Evolutionary conservation across 2,797 vertebrate species (phyloP).

Genomic region (Intellagama lesueurii): DNA sequence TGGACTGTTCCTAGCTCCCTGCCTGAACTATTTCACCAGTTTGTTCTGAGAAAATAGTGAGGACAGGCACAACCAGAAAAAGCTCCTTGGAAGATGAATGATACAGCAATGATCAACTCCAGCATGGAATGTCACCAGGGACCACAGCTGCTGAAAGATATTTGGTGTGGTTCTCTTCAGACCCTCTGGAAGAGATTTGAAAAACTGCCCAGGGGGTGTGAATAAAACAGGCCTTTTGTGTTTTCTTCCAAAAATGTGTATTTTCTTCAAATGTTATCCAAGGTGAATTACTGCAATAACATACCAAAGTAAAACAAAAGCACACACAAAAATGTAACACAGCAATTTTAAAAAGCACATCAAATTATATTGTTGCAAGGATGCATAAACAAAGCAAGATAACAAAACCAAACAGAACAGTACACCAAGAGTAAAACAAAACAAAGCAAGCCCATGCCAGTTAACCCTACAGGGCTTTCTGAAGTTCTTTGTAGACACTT

Average conservation of each 20-base stretch:
- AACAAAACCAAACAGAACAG: not conserved
- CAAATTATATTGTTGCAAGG: no score
- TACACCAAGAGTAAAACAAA: not conserved
- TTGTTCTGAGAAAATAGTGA: no score
- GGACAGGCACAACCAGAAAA: no score
- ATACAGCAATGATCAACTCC: no score
- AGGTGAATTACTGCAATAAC: not conserved
- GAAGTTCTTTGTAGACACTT: not conserved
- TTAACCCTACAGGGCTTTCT: not conserved
- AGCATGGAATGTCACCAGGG: no score
- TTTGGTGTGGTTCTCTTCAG: not conserved
- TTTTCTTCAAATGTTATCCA: not conserved
- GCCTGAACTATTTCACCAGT: no score
- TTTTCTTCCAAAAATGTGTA: not conserved
- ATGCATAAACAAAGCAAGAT: not conserved
- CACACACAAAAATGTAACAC: not conserved
- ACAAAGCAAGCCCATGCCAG: not conserved
- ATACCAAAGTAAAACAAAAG: not conserved
- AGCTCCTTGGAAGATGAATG: not conserved
- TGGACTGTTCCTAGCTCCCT: no score
- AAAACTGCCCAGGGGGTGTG: not conserved
- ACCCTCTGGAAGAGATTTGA: not conserved
- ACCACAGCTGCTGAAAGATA: no score
- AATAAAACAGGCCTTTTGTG: not conserved
- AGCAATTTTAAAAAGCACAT: no score